Percentiles rank a stretch among this genome's conserved stretches.
Evolutionary conservation across 2,797 vertebrate species (phyloP).

Genomic region (Megalops cyprinoides): DNA sequence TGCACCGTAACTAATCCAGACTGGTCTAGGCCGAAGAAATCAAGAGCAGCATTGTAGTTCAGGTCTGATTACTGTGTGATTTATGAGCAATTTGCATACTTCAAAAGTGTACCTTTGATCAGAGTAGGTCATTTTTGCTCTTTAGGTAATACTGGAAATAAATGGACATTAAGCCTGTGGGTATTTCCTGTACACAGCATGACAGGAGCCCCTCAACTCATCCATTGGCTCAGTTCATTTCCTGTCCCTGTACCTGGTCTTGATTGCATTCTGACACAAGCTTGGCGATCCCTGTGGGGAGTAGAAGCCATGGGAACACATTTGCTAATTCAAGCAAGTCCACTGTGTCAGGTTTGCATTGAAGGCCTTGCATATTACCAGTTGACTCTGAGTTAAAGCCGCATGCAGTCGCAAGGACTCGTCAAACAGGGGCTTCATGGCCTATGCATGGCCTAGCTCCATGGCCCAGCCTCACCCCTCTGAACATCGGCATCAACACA

Average conservation of each 20-base stretch:
- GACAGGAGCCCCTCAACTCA: not conserved
- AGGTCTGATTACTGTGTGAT: too few species aligned
- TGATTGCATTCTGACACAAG: conserved; percentile 13
- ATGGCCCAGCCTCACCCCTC: conserved; percentile 25
- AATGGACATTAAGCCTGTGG: not conserved
- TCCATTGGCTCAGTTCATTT: not conserved
- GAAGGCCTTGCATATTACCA: conserved; percentile 37
- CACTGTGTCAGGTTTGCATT: conserved; percentile 72
- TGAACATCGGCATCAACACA: not conserved
- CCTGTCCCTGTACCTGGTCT: not conserved
- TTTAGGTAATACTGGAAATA: not conserved
- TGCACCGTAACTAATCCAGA: too few species aligned
- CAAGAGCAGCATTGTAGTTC: too few species aligned
- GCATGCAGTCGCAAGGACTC: conserved; percentile 59
- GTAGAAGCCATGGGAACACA: conserved; percentile 1
- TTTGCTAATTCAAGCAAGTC: conserved; percentile 30
- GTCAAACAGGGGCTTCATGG: conserved; percentile 50
- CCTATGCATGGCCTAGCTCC: conserved; percentile 65
- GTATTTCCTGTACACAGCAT: not conserved
- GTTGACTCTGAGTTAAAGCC: conserved; percentile 71
- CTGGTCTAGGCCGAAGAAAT: too few species aligned
- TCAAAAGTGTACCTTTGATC: not conserved
- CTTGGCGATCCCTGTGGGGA: not conserved
- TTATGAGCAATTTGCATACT: not conserved
- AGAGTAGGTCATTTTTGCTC: conserved; percentile 8